These are phyloP conservation scores for Parasteatoda tepidariorum DNA, from an alignment of 1,140 invertebrate genomes.

Conservation along the genomic window DNA sequence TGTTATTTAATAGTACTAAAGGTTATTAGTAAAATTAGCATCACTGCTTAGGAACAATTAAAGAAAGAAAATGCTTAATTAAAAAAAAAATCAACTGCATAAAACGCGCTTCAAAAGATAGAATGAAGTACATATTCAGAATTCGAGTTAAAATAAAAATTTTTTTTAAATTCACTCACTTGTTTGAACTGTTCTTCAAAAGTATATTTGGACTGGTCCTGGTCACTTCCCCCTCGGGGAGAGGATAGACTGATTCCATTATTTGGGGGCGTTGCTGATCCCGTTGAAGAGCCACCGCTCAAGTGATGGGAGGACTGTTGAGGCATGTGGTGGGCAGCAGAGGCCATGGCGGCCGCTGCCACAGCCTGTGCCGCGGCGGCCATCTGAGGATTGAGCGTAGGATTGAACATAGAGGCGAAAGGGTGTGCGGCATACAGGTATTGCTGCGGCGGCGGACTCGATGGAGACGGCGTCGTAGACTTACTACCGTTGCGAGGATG, in stretches of 20 bases:
- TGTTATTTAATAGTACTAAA: too few relatives aligned
- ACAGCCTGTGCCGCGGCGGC: slow-evolving; percentile 1
- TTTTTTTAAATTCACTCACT: too few relatives aligned
- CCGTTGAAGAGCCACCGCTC: background rate
- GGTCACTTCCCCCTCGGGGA: background rate
- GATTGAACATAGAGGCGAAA: background rate
- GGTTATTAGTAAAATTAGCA: too few relatives aligned
- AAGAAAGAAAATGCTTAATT: too few relatives aligned
- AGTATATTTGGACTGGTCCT: slow-evolving; percentile 62
- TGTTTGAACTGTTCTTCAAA: slow-evolving; percentile 65
- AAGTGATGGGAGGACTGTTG: background rate
- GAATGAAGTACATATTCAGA: too few relatives aligned
- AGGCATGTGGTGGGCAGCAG: background rate
- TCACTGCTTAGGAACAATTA: too few relatives aligned
- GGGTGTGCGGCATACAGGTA: slow-evolving; percentile 49
- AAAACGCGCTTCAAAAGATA: too few relatives aligned
- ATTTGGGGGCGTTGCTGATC: slow-evolving; percentile 37
- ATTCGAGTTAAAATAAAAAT: too few relatives aligned
- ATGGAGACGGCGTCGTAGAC: slow-evolving; percentile 33
- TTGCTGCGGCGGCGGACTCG: slow-evolving; percentile 19
- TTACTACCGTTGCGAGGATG: slow-evolving; percentile 1
- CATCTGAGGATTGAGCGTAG: slow-evolving; percentile 1
- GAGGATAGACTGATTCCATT: slow-evolving; percentile 13
- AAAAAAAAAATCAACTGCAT: too few relatives aligned
- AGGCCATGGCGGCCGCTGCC: background rate